Base-by-base conservation (phyloP, 1,140 invertebrate species). In the Archegozetes longisetosus region DNA sequence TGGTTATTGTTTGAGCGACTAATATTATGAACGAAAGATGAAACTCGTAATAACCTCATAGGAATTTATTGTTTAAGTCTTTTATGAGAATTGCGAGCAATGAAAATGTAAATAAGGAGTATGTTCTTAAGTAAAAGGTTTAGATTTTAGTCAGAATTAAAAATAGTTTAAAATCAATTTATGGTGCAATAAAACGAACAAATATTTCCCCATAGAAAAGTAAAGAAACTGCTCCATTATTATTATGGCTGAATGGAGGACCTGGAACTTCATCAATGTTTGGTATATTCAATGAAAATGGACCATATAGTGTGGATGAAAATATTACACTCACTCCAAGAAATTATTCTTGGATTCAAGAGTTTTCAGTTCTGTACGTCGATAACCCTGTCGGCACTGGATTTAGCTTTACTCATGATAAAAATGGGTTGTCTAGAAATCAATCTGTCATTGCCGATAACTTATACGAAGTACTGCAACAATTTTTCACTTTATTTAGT, bases 201-300 rank as follows among this genome's bases (percentile, higher is more conserved):
- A n/a, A n/a, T n/a, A n/a, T n/a, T n/a, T n/a, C n/a, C n/a, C n/a
- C n/a, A 12, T 46, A 55, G 56, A 63, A 29, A 56, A 52, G 26
- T 14, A 53, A 64, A 23, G n/a, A 13, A 12, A 67, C 65, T 53
- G 70, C 68, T 26, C 86, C 86, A 1, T 78, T 89, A 61, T 72
- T 89, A 17, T 69, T 91, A 14, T 92, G 88, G 88, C 76, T 91
- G 1, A 85, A 91, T 74, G 88, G 85, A 53, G 77, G 84, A 9
- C 88, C 88, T 1, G 88, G 88, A 0, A 79, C 81, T 3, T 79
- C 83, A 0, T 87, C 85, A 0, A 69, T 91, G 25, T 85, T 81
- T 67, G 87, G 86, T 25, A 70, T 91, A 1, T 90, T 91, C 64
- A 75, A 78, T 0, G 86, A 90, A 72, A 82, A 88, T 68, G 87